Conservation (phyloP, 2,113 vertebrate species). For the Heliornis fulica region DNA sequence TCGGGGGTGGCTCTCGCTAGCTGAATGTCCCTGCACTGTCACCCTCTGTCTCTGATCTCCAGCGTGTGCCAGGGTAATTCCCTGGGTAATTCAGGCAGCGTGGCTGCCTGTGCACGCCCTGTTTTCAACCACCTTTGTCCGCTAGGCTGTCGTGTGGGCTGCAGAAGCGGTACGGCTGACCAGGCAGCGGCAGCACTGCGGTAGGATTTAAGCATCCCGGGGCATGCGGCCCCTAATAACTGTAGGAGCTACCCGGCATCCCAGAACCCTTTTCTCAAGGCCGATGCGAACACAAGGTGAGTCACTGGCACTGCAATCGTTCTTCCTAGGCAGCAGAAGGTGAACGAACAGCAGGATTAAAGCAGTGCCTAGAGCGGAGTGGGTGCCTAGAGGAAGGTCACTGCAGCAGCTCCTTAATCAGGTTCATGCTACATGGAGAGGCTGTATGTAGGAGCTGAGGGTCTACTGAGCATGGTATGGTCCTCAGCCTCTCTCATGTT, state of each 20-base stretch:
- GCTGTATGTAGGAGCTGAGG: not conserved
- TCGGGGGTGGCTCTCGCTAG: not conserved
- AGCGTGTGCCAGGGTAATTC: not conserved
- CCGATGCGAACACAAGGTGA: not conserved
- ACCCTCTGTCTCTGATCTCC: not conserved
- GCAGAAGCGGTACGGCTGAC: not conserved
- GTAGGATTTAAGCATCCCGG: not conserved
- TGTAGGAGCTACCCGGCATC: not conserved
- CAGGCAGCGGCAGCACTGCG: not conserved
- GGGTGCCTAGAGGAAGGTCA: not conserved
- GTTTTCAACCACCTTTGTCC: fast-evolving
- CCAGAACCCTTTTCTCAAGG: not conserved
- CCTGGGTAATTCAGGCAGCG: not conserved
- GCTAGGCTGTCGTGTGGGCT: not conserved
- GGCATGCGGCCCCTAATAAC: not conserved
- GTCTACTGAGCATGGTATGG: not conserved
- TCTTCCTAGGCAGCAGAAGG: not conserved
- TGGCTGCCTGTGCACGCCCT: fast-evolving
- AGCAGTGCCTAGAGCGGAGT: not conserved
- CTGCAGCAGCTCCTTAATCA: not conserved
- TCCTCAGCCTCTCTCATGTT: not conserved
- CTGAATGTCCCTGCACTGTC: not conserved
- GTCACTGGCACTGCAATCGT: not conserved
- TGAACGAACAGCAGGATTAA: fast-evolving
- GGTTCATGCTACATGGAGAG: not conserved